A percentile compares a stretch with the other conserved stretches of the same genome.
These are phyloP conservation scores for Neolamprologus tretocephalus DNA, from an alignment of 2,113 vertebrate species.

Conservation along the genomic window DNA sequence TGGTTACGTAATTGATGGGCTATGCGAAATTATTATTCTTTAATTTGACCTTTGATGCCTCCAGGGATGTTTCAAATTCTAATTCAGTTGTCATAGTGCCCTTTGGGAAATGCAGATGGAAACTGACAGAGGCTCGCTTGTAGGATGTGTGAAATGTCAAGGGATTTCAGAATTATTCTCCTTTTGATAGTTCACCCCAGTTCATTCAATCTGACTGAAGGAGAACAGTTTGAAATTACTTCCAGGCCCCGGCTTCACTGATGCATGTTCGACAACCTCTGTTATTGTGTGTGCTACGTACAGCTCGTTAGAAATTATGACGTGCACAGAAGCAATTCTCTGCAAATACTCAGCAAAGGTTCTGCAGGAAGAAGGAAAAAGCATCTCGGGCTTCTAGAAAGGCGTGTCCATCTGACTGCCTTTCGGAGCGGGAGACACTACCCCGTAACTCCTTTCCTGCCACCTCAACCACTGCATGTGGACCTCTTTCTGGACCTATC, in stretches of 20 bases:
- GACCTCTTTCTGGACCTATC: conserved; percentile 73
- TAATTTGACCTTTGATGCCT: neutral
- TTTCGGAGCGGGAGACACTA: conserved; percentile 67
- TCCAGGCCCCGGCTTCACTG: neutral
- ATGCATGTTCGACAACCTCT: neutral
- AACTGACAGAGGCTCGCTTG: neutral
- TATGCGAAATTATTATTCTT: neutral
- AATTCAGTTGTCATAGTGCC: neutral
- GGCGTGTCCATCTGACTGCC: conserved; percentile 76
- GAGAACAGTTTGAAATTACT: neutral
- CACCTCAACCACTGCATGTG: conserved; percentile 65
- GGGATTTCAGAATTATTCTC: neutral
- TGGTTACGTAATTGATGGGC: neutral
- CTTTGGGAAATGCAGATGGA: neutral
- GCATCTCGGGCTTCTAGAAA: conserved; percentile 34
- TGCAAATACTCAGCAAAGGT: neutral
- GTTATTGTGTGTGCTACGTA: neutral
- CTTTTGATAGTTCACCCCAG: neutral
- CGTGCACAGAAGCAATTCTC: neutral
- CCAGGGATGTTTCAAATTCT: neutral
- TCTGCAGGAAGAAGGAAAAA: neutral
- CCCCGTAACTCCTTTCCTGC: conserved; percentile 66
- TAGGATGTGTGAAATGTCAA: neutral
- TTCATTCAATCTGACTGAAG: neutral
- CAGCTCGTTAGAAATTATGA: neutral